Percentiles rank a stretch among this genome's conserved stretches.
Evolutionary conservation across 2,888 invertebrate species (phyloP).

Genomic region (Plemyria rubiginata): DNA sequence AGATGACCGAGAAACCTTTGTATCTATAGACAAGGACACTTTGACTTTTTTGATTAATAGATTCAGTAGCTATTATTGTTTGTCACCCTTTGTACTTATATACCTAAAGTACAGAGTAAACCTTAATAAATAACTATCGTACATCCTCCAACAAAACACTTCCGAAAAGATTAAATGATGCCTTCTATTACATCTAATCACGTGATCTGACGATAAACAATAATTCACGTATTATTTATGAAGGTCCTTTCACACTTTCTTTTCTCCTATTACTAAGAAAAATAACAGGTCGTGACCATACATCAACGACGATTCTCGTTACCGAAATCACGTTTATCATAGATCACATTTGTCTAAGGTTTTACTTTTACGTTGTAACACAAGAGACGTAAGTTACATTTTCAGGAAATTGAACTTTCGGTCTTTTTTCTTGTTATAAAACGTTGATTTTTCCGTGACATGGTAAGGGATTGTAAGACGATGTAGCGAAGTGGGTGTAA

Average conservation of each 20-base stretch:
- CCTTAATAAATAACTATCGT: conserved; percentile 55
- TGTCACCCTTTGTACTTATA: conserved; percentile 32
- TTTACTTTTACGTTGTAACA: conserved; percentile 56
- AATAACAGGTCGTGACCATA: conserved; percentile 72
- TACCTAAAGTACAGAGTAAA: conserved; percentile 4
- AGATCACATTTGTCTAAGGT: conserved; percentile 82
- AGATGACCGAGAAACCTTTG: too few relatives aligned
- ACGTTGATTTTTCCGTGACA: conserved; percentile 50
- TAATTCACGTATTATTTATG: conserved; percentile 81
- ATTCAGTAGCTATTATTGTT: conserved; percentile 8
- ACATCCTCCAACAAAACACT: conserved; percentile 72
- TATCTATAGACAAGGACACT: too few relatives aligned
- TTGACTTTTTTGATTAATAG: not conserved
- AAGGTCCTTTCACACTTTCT: conserved; percentile 67
- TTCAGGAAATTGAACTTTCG: conserved; percentile 39
- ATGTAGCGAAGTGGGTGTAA: conserved; percentile 60
- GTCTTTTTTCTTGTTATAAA: conserved; percentile 45
- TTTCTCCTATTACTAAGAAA: conserved; percentile 70
- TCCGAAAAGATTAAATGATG: conserved; percentile 64
- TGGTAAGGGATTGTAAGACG: conserved; percentile 46
- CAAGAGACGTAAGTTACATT: conserved; percentile 46
- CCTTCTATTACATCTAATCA: conserved; percentile 78
- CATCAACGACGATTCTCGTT: conserved; percentile 77
- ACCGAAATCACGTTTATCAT: conserved; percentile 83
- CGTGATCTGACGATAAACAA: conserved; percentile 81